Evolutionary conservation across 1,140 invertebrate genomes (phyloP), one percentile per base, ranked within the genome.

Genomic region (Drosophila pseudoananassae): DNA sequence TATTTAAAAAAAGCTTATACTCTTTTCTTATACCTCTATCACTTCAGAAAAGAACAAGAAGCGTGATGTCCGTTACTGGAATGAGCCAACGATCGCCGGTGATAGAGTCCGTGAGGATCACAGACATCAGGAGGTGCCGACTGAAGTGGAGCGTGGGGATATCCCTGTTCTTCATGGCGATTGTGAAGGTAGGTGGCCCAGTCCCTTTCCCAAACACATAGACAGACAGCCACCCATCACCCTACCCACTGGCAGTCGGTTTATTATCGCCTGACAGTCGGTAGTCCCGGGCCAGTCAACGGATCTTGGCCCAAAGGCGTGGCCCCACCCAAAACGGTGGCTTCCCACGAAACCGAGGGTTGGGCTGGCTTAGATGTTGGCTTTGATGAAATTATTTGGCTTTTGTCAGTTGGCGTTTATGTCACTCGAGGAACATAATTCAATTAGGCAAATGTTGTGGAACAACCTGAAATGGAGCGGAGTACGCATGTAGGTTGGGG

Each of bases 111-210:
- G 40, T 14, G 81, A 76, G 40, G 81, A 90, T 60, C 84, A 87
- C 60, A 75, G 84, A 12, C 76, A 90, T 33, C 72, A 87, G 63
- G 80, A 90, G 68, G 75, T 83, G 54, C 83, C 87, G 12, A 91
- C 93, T 52, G 91, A 92, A 3, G 78, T 76, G 25, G 84, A 93
- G 54, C 93, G 95, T 92, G 96, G 96, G 56, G 96, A 97, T 89
- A 97, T 97, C 81, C 95, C 95, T 15, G 93, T 95, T 15, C 92
- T 94, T 54, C 93, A 94, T 76, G 94, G 94, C 70, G 93, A 95
- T 71, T 96, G 95, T 80, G 93, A 94, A 91, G 93, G 94, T 94
- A 92, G 71, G 89, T 81, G 53, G 31, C 33, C 47, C 49, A 38
- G 36, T 56, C 49, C 29, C 33, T 27, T 50, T 45, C 43, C 36